Conservation (phyloP, 2,888 invertebrate genomes). For the Spicauda simplicius region DNA sequence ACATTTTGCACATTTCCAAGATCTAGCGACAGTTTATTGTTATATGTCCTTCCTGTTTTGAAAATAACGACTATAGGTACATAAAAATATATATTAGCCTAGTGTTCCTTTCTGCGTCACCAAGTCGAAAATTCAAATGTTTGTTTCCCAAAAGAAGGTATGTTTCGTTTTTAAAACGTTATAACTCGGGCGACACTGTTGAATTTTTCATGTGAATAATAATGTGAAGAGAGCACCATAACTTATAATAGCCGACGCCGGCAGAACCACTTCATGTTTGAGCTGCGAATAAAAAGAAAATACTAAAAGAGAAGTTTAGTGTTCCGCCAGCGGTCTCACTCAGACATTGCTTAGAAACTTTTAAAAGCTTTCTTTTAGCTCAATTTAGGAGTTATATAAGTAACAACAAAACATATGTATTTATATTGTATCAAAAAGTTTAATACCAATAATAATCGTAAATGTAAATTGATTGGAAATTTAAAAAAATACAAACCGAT, state of each 20-base stretch:
- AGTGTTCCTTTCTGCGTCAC: not conserved
- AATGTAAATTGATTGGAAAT: too few species aligned
- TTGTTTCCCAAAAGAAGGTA: constrained; percentile 28
- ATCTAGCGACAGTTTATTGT: too few species aligned
- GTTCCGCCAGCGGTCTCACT: constrained; percentile 26
- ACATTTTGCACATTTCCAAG: too few species aligned
- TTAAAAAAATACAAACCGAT: too few species aligned
- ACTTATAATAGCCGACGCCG: constrained; percentile 36
- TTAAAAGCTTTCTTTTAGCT: constrained; percentile 27
- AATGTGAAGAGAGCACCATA: constrained; percentile 46
- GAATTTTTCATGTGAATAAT: constrained; percentile 71
- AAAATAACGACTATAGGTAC: too few species aligned
- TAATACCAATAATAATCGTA: too few species aligned
- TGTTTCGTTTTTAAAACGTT: constrained; percentile 49
- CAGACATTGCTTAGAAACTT: constrained; percentile 35
- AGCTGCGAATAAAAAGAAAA: constrained; percentile 36
- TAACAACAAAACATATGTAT: too few species aligned
- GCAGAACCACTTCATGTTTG: constrained; percentile 26
- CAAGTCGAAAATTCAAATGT: constrained; percentile 10
- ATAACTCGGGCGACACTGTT: constrained; percentile 61
- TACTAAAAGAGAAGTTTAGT: constrained; percentile 36
- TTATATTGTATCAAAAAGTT: too few species aligned
- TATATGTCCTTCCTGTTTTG: too few species aligned
- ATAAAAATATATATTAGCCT: not conserved
- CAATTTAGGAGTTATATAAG: not conserved